Conservation (phyloP, 2,797 vertebrate species). For the Heliangelus exortis region DNA sequence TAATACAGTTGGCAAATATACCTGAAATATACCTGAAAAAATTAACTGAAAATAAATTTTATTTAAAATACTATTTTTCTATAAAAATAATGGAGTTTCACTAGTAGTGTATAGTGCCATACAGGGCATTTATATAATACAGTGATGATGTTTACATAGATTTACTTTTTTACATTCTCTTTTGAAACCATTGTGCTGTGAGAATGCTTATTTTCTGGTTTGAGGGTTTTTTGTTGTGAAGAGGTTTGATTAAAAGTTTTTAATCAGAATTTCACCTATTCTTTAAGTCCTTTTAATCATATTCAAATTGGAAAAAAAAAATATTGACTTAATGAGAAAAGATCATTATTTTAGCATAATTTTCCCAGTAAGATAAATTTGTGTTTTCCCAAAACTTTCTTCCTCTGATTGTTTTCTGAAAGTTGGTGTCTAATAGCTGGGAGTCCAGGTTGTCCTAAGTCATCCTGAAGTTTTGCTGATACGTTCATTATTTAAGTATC, state of each 20-base stretch:
- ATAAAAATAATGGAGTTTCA: conserved; percentile 1
- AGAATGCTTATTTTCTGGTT: conserved; percentile 26
- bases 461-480: background rate
- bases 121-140: conserved; percentile 19
- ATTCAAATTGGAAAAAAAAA: conserved; percentile 20
- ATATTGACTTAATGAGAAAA: conserved; percentile 50
- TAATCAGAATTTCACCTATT: conserved; percentile 20
- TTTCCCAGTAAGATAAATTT: background rate
- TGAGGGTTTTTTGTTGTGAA: background rate
- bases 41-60: conserved; percentile 11
- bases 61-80: background rate
- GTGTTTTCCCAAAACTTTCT: background rate
- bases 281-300: conserved; percentile 41
- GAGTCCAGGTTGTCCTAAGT: background rate
- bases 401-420: background rate
- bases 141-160: background rate
- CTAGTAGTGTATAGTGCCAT: background rate
- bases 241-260: conserved; percentile 43
- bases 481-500: background rate
- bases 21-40: conserved; percentile 36
- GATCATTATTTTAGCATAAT: background rate
- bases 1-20: background rate
- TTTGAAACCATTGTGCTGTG: conserved; percentile 19
- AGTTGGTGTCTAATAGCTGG: background rate
- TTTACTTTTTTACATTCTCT: background rate